These are phyloP conservation scores for Furcifer pardalis DNA, from an alignment of 2,797 vertebrate genomes.

Conservation along the genomic window DNA sequence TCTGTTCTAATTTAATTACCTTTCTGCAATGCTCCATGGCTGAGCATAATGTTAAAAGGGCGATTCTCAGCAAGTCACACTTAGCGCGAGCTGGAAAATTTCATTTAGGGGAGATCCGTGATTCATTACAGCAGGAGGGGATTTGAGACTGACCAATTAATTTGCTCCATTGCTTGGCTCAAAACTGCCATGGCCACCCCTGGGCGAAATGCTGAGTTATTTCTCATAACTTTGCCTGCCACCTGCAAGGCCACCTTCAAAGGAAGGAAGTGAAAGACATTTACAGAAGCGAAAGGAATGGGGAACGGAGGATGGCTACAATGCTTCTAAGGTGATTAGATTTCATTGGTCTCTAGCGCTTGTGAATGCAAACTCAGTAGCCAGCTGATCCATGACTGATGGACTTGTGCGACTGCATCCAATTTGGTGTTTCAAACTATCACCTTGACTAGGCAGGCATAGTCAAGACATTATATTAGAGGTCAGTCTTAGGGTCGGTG, in stretches of 20 bases:
- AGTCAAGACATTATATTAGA: neutral
- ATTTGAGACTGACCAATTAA: conserved; percentile 38
- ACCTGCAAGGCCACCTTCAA: conserved; percentile 9
- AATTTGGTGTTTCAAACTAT: neutral
- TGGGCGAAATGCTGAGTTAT: rapidly evolving
- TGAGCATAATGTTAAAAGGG: conserved; percentile 57
- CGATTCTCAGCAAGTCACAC: conserved; percentile 50
- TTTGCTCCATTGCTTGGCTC: neutral
- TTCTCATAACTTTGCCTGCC: neutral
- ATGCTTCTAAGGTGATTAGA: neutral
- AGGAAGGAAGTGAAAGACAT: neutral
- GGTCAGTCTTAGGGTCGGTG: no score
- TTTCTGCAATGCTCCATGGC: conserved; percentile 46
- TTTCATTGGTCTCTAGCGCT: neutral
- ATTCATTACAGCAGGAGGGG: conserved; percentile 51
- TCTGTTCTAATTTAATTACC: conserved; percentile 64
- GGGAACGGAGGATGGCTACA: neutral
- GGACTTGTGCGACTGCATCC: neutral
- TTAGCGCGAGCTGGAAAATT: conserved; percentile 57
- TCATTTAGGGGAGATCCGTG: conserved; percentile 59
- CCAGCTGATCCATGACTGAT: neutral
- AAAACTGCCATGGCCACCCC: rapidly evolving
- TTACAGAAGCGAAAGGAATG: neutral
- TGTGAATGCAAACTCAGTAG: rapidly evolving
- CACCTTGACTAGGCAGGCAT: neutral